Evolutionary conservation across 2,113 vertebrate species (phyloP), one percentile per base, ranked within the genome.

Genomic region (Climacteris rufus): DNA sequence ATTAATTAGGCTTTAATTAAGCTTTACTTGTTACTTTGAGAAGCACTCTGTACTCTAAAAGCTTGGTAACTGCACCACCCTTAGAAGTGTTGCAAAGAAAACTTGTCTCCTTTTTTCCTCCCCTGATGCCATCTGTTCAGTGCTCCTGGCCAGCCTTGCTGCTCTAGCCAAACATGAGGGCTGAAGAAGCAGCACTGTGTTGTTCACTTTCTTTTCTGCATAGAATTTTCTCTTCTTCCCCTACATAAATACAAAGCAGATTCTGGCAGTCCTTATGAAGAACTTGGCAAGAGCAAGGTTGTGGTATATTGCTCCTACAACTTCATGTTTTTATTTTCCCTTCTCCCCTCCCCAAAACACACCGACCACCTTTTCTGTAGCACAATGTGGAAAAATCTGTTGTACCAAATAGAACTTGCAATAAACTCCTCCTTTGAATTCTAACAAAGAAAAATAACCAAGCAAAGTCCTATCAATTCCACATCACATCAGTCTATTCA

Each of bases 151-250:
- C 78, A 75, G 63, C 75, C 57, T 16, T 10, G 40, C 63, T 56
- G 35, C 78, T 47, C 27, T 4, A 30, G 74, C 61, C 82, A 57
- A 9, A 21, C 0, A 0, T 0, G 31, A 57, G 59, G 28, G 14
- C 49, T 49, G 57, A 24, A 52, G 64, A 25, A 31, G 33, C 76
- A 52, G 23, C 22, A 1, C 50, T 10, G 40, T 1, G 1, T 6
- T 64, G n/a, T 40, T 91, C 53, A 28, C n/a, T 82, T 81, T 8
- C 19, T 42, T 54, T 52, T 18, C 76, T 7, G 2, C 3, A 3
- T 3, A 31, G 23, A 50, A 16, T 68, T 56, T 76, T 44, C 35
- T 53, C 44, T 16, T 33, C 23, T 53, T 35, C 52, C n/a, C 28
- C n/a, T 31, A 23, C 61, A 5, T 15, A 45, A 47, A 14, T 25